Percentiles rank a stretch among this genome's conserved stretches.
phyloP scores from a whole-genome alignment of 2,888 invertebrate species.

The Zaprionus lineosus region DNA sequence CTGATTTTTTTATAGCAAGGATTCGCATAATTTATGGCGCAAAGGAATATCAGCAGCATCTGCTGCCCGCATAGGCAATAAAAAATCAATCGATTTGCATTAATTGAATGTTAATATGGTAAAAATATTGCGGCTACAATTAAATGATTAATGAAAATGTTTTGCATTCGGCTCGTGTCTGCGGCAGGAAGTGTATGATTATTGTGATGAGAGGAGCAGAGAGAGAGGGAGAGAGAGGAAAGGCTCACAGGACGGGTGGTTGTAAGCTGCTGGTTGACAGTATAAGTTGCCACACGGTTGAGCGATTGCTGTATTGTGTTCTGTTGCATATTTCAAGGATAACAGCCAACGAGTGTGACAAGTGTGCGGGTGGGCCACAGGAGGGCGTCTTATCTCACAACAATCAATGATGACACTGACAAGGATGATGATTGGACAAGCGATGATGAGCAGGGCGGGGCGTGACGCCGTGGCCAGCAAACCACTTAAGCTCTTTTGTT shows the following conservation, averaged over 20 bases:
- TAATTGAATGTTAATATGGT: constrained; percentile 73
- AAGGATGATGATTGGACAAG: constrained; percentile 11
- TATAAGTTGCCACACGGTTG: too few relatives aligned
- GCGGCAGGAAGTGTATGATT: constrained; percentile 26
- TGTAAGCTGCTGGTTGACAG: too few relatives aligned
- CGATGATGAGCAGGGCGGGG: background rate
- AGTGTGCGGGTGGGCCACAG: constrained; percentile 20
- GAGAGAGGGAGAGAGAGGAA: too few relatives aligned
- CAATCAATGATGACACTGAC: constrained; percentile 58
- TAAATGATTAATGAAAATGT: constrained; percentile 66
- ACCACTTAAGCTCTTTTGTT: constrained; percentile 66
- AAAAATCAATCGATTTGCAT: constrained; percentile 44
- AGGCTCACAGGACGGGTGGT: too few relatives aligned
- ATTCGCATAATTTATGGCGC: constrained; percentile 36
- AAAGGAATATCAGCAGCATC: constrained; percentile 34
- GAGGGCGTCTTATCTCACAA: constrained; percentile 49
- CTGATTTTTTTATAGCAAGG: constrained; percentile 8
- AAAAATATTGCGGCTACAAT: constrained; percentile 59
- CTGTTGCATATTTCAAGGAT: constrained; percentile 40
- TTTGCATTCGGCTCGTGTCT: constrained; percentile 4
- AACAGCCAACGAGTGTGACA: background rate
- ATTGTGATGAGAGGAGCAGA: too few relatives aligned
- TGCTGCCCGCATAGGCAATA: constrained; percentile 29
- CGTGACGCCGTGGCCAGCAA: constrained; percentile 23
- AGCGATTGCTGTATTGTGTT: too few relatives aligned